Conservation (phyloP, 2,113 vertebrate species). For the Thermophis baileyi region DNA sequence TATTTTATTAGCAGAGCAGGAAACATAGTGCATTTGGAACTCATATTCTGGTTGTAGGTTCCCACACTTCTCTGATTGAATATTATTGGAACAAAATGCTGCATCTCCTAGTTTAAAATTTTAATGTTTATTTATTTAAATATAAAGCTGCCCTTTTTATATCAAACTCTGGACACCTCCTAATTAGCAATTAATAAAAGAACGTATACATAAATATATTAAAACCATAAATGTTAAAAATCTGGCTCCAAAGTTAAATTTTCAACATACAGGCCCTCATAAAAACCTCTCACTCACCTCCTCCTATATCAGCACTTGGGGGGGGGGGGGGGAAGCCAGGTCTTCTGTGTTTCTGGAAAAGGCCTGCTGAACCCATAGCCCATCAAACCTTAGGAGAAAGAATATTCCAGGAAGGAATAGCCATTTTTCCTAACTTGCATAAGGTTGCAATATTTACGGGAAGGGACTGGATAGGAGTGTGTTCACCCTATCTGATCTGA, state of each 20-base stretch:
- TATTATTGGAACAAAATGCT: background rate
- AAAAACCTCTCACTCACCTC: background rate
- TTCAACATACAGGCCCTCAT: background rate
- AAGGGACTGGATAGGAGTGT: background rate
- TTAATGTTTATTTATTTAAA: background rate
- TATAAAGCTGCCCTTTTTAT: background rate
- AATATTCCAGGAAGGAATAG: background rate
- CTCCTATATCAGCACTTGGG: background rate
- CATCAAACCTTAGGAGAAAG: background rate
- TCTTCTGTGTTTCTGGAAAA: background rate
- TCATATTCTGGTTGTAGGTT: background rate
- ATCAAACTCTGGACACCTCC: background rate
- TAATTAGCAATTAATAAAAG: background rate
- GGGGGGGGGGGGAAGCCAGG: background rate
- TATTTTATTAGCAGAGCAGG: background rate
- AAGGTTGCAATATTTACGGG: background rate
- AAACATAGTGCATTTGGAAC: background rate
- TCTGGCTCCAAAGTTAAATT: background rate
- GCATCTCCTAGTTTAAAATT: background rate
- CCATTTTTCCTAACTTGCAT: background rate
- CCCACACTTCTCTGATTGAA: background rate
- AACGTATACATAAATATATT: background rate
- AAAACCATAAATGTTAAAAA: background rate
- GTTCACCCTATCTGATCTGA: background rate
- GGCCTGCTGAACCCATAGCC: too few relatives aligned